Evolutionary conservation across 1,140 invertebrate genomes (phyloP), one percentile per base, ranked within the genome.

Genomic region (Calycopis cecrops): DNA sequence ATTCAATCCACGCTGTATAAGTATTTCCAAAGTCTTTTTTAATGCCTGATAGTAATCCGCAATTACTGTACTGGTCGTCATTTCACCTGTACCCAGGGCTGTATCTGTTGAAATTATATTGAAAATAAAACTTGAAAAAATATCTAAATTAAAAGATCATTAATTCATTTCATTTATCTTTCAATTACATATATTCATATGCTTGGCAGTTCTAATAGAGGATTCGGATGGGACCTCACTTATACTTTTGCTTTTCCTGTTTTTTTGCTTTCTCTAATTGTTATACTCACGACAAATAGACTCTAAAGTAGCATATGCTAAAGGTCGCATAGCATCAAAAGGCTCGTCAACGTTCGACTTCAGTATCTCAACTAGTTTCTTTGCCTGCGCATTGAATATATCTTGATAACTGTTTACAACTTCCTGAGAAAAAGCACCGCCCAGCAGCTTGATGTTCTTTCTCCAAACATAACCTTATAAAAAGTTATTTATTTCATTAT

Each of bases 1-100:
- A 55, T 83, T 83, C n/a, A 73, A 7, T 1, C 63, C 71, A 14
- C 79, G 48, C 3, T 14, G 9, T 3, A 73, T 33, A 0, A 83
- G 12, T 34, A 78, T 63, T 17, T 71, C 60, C 14, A 79, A 9
- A 2, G 64, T 56, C 0, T 66, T 59, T 35, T 69, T 68, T 55
- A 79, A 78, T 0, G 77, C 70, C 4, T 64, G 34, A 18, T 77
- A 79, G 60, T 83, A 83, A n/a, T 74, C 61, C 16, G 48, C 11
- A 0, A 63, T 73, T 11, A 72, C 63, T 0, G 72, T 61, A 37
- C 53, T 60, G 0, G 75, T 64, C 1, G 69, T 68, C 40, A 71
- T 68, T 8, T 60, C 18, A 0, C 61, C 44, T 4, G 68, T 60
- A 3, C 79, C 77, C 1, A 83, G 52, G 0, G 71, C 77, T n/a